phyloP scores from a whole-genome alignment of 1,140 invertebrate species.

The Cherax destructor region DNA sequence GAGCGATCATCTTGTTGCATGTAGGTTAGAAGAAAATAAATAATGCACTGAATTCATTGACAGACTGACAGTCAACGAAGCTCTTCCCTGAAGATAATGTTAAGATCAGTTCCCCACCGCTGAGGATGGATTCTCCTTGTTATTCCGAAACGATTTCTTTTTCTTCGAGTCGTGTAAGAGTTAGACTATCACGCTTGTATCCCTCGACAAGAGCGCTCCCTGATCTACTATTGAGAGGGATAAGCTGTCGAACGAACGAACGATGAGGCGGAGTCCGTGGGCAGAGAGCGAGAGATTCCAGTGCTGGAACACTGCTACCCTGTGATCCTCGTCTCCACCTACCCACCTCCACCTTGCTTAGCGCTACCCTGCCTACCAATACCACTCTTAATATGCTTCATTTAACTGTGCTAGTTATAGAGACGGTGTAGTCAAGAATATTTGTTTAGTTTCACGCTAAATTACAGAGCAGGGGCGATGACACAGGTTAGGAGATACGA shows the following conservation, averaged over 20 bases:
- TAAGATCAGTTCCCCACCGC: background rate
- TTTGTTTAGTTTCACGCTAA: background rate
- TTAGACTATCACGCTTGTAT: constrained; percentile 27
- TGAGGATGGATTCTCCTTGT: constrained; percentile 23
- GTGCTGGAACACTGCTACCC: constrained; percentile 52
- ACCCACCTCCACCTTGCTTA: background rate
- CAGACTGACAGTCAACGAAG: background rate
- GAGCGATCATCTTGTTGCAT: background rate
- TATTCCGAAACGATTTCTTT: constrained; percentile 36
- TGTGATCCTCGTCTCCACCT: constrained; percentile 12
- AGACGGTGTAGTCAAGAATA: background rate
- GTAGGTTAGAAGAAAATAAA: background rate
- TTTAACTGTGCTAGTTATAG: background rate
- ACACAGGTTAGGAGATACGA: background rate
- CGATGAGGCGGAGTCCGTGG: background rate
- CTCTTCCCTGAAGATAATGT: background rate
- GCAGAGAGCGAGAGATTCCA: background rate
- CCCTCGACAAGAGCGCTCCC: constrained; percentile 31
- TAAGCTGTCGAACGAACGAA: constrained; percentile 51
- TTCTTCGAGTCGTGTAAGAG: constrained; percentile 32
- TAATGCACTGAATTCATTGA: background rate
- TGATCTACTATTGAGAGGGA: constrained; percentile 5
- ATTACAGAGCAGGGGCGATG: background rate
- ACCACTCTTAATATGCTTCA: background rate
- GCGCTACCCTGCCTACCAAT: background rate